Percentiles rank a stretch among this genome's conserved stretches.
phyloP scores from a whole-genome alignment of 1,140 invertebrate genomes.

The Lerema accius region DNA sequence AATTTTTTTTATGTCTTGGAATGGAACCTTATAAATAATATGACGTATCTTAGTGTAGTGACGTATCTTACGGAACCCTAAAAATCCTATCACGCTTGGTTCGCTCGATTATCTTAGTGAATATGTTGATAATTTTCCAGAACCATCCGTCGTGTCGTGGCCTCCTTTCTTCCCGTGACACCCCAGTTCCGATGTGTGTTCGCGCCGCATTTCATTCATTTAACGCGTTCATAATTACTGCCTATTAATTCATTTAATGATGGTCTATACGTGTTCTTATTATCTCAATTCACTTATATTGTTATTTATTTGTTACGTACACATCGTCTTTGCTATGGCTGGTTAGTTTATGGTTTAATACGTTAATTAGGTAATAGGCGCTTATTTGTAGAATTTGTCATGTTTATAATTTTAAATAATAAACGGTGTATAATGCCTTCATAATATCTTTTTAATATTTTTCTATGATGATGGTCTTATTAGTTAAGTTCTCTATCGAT shows the following conservation, averaged over 20 bases:
- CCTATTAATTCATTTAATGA: constrained; percentile 24
- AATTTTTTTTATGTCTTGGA: too few relatives aligned
- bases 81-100: constrained; percentile 29
- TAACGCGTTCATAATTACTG: constrained; percentile 35
- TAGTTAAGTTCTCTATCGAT: too few relatives aligned
- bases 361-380: too few relatives aligned
- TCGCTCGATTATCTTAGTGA: constrained; percentile 26
- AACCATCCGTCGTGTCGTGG: constrained; percentile 28
- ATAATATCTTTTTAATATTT: too few relatives aligned
- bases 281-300: constrained; percentile 8
- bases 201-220: constrained; percentile 52
- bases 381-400: too few relatives aligned
- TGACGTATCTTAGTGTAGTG: too few relatives aligned
- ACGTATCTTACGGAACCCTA: too few relatives aligned
- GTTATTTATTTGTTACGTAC: constrained; percentile 13
- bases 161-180: constrained; percentile 64
- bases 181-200: constrained; percentile 63
- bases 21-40: too few relatives aligned
- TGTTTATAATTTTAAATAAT: too few relatives aligned
- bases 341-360: too few relatives aligned
- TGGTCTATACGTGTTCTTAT: constrained; percentile 29
- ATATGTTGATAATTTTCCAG: constrained; percentile 26
- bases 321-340: not conserved
- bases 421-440: too few relatives aligned
- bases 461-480: not conserved